Evolutionary conservation across 2,888 invertebrate species (phyloP).

Genomic region (Napeogenes sylphis): DNA sequence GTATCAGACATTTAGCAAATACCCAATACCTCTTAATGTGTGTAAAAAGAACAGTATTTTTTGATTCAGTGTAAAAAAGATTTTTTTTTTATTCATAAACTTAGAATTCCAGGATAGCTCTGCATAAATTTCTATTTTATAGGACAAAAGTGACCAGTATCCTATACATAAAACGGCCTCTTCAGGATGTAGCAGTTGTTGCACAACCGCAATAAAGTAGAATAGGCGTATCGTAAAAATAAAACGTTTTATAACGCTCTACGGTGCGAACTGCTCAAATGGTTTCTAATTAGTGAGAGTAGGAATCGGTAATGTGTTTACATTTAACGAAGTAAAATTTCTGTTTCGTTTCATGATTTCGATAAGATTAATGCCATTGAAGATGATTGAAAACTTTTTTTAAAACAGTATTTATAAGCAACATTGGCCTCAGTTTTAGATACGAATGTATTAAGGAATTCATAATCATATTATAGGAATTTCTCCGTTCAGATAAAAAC

Average conservation of each 20-base stretch:
- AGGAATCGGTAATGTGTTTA: neutral
- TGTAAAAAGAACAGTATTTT: too few species aligned
- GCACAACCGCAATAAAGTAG: conserved; percentile 17
- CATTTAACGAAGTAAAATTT: neutral
- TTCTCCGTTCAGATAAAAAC: too few species aligned
- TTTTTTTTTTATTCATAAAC: neutral
- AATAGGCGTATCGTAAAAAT: conserved; percentile 22
- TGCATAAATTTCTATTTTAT: conserved; percentile 2
- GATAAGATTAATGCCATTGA: too few species aligned
- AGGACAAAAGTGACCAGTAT: neutral
- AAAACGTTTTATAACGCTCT: conserved; percentile 30
- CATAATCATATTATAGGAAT: too few species aligned
- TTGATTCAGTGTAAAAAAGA: too few species aligned
- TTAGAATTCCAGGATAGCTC: neutral
- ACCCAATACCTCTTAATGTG: too few species aligned
- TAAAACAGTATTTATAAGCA: too few species aligned
- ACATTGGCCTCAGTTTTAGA: too few species aligned
- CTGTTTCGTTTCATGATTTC: too few species aligned
- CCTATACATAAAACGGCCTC: conserved; percentile 1
- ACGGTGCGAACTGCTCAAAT: conserved; percentile 13
- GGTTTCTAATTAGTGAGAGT: conserved; percentile 2
- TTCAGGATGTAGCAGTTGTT: conserved; percentile 6
- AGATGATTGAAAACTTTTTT: too few species aligned
- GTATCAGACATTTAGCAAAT: too few species aligned
- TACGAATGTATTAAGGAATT: too few species aligned